Evolutionary conservation across 2,797 vertebrate genomes (phyloP).

Genomic region (Loris lydekkerianus): DNA sequence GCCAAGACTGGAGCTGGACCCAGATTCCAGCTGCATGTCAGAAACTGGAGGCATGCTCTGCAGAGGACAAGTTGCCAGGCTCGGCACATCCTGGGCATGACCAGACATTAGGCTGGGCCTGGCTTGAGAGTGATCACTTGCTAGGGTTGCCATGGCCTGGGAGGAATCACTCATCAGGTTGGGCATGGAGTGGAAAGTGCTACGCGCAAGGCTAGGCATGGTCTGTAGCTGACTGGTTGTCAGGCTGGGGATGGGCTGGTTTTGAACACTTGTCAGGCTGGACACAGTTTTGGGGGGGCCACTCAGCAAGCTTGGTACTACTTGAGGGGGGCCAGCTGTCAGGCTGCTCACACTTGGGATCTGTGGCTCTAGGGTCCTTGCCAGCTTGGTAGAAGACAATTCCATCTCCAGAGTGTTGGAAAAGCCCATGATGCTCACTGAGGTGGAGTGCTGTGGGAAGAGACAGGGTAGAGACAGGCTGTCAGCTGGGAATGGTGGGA

Average conservation of each 20-base stretch:
- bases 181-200: conserved; percentile 62
- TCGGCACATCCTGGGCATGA: conserved; percentile 77
- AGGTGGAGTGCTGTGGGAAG: conserved; percentile 90
- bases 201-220: conserved; percentile 65
- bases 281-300: conserved; percentile 55
- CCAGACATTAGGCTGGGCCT: conserved; percentile 57
- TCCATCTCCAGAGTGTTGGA: conserved; percentile 88
- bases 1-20: conserved; percentile 80
- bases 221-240: conserved; percentile 70
- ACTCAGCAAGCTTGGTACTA: conserved; percentile 67
- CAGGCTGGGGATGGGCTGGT: conserved; percentile 54
- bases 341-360: conserved; percentile 78
- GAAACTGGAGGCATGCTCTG: conserved; percentile 85
- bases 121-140: conserved; percentile 52
- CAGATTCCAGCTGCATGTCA: conserved; percentile 88
- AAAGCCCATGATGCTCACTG: conserved; percentile 86
- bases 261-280: conserved; percentile 55
- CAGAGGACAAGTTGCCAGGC: conserved; percentile 71
- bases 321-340: conserved; percentile 32
- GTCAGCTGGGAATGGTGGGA: not conserved
- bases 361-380: conserved; percentile 80
- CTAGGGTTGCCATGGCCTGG: conserved; percentile 35
- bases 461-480: not conserved
- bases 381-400: conserved; percentile 84
- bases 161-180: conserved; percentile 63